Percentiles rank a stretch among this genome's conserved stretches.
Conservation (phyloP, 2,888 invertebrate species). For the Thumatha senex region DNA sequence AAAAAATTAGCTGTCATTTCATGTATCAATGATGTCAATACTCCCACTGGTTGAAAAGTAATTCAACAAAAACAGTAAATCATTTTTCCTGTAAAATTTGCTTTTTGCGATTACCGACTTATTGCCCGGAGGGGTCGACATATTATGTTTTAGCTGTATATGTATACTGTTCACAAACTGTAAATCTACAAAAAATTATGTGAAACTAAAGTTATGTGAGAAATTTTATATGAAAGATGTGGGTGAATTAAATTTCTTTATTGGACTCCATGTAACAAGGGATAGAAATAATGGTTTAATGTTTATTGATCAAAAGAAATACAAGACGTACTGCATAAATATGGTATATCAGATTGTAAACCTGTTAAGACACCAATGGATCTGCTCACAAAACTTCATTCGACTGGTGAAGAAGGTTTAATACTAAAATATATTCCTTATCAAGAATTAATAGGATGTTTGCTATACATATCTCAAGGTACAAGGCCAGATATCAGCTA, state of each 20-base stretch:
- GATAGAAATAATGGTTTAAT: constrained; percentile 2
- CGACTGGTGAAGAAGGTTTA: neutral
- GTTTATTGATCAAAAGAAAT: constrained; percentile 3
- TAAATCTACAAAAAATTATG: neutral
- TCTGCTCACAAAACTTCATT: neutral
- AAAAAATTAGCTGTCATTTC: too few relatives aligned
- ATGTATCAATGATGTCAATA: too few relatives aligned
- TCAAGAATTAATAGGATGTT: constrained; percentile 16
- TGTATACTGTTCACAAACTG: neutral
- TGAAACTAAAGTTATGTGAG: neutral
- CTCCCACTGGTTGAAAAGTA: too few relatives aligned
- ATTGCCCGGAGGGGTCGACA: too few relatives aligned
- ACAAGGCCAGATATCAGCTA: constrained; percentile 15
- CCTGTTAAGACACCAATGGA: neutral
- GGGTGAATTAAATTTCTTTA: neutral
- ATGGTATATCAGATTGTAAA: constrained; percentile 5
- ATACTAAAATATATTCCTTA: constrained; percentile 12
- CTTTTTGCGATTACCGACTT: too few relatives aligned
- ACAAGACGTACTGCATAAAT: constrained; percentile 2
- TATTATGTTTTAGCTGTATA: neutral
- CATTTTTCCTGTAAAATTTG: too few relatives aligned
- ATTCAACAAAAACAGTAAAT: too few relatives aligned
- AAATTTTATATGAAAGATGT: neutral
- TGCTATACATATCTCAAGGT: constrained; percentile 21
- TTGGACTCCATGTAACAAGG: neutral